phyloP scores from a whole-genome alignment of 2,888 invertebrate species.

The Apamea epomidion region DNA sequence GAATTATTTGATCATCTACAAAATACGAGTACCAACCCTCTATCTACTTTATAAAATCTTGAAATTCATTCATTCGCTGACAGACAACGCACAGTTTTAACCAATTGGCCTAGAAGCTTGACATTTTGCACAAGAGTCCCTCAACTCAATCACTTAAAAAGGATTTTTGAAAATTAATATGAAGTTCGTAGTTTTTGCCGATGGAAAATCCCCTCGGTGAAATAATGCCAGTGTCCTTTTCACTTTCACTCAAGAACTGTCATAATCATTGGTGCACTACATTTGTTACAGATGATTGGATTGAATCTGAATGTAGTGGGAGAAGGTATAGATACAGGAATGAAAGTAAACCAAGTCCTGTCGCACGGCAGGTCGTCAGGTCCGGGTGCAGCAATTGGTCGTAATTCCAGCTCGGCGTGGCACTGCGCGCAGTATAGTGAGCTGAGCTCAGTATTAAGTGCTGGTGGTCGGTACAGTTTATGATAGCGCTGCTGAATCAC shows the following conservation, averaged over 20 bases:
- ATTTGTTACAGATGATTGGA: neutral
- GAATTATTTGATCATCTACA: neutral
- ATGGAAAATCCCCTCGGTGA: neutral
- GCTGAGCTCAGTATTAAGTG: conserved; percentile 20
- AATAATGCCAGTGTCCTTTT: neutral
- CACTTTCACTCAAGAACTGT: neutral
- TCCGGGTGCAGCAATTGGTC: neutral
- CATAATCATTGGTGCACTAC: neutral
- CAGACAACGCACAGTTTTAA: neutral
- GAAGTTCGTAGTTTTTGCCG: neutral
- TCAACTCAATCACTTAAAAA: neutral
- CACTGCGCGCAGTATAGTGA: conserved; percentile 21
- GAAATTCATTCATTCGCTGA: neutral
- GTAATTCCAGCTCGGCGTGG: conserved; percentile 34
- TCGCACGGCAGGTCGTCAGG: neutral
- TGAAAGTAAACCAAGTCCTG: conserved; percentile 11
- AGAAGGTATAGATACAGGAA: neutral
- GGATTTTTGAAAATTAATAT: neutral
- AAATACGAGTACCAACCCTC: neutral
- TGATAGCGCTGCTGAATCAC: neutral
- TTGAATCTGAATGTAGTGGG: neutral
- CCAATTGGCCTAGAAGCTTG: too few species aligned
- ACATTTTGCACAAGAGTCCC: too few species aligned
- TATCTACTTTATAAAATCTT: neutral
- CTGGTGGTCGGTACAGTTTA: neutral